Evolutionary conservation across 1,140 invertebrate species (phyloP), one percentile per base, ranked within the genome.

Genomic region (Papilio glaucus): DNA sequence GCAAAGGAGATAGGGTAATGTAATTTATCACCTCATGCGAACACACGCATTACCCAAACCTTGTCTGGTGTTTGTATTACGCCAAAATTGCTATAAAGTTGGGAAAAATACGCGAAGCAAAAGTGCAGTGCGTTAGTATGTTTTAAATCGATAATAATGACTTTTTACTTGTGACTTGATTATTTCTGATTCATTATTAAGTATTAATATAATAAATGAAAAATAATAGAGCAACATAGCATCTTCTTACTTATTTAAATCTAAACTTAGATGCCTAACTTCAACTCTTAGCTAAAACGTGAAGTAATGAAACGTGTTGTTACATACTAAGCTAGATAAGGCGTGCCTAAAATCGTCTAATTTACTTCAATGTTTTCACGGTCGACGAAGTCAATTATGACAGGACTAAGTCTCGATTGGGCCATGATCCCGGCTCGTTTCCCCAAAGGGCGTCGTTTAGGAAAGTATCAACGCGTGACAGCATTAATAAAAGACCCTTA

Each of bases 361-460:
- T 26, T 57, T 57, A 9, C 49, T 57, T 57, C 4, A 57, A 24
- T 57, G 24, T 57, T 57, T 57, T 57, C 49, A 57, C 21, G 12
- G 49, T 57, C 21, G 49, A 57, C 21, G 24, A 21, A 57, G 21
- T 9, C 49, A 57, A 57, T 57, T 57, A 24, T 57, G 49, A 12
- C 18, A 57, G 49, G 29, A 4, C 49, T 57, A 49, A 49, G 49
- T 57, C 49, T 57, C 49, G 21, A 57, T 57, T 57, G 49, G 49
- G 49, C 10, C 49, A 57, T 26, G 49, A 57, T 57, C 49, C 49
- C 49, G 21, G 49, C 21, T 18, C 45, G 21, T 57, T 26, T 4
- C 21, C 49, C 39, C 9, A 10, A 57, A 26, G 21, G 15, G 9
- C 18, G 49, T 57, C 49, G 49, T 57, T 57, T 57, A 57, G 3